Conservation (phyloP, 2,888 invertebrate genomes). For the Drosophila nr. medialis region DNA sequence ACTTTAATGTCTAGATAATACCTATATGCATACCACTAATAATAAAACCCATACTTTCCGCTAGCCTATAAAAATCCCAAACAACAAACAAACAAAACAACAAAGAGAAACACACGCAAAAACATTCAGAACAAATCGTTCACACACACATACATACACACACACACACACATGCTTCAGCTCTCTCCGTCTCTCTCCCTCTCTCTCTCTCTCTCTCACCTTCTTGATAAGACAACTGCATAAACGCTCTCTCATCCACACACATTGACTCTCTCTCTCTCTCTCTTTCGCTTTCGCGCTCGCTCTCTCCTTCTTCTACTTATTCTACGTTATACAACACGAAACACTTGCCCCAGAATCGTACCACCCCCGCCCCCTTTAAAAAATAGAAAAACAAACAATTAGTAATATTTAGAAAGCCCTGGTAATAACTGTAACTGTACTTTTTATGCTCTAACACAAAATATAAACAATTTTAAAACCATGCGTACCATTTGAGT, state of each 20-base stretch:
- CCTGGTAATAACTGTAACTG: slow-evolving; percentile 53
- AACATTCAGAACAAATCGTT: slow-evolving; percentile 24
- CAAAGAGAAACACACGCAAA: slow-evolving; percentile 19
- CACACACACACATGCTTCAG: slow-evolving; percentile 15
- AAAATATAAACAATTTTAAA: slow-evolving; percentile 8
- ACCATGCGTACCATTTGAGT: slow-evolving; percentile 60
- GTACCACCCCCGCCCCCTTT: slow-evolving; percentile 18
- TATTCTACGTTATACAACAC: slow-evolving; percentile 38
- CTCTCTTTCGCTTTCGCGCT: slow-evolving; percentile 23
- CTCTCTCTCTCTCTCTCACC: neutral
- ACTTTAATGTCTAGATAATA: slow-evolving; percentile 28
- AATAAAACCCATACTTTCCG: slow-evolving; percentile 2
- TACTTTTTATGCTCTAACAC: slow-evolving; percentile 46
- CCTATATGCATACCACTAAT: slow-evolving; percentile 16
- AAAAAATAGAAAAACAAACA: slow-evolving; percentile 6
- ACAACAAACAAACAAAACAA: slow-evolving; percentile 10
- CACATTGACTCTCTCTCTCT: slow-evolving; percentile 8
- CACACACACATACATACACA: slow-evolving; percentile 15
- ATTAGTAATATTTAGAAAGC: slow-evolving; percentile 19
- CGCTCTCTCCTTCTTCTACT: slow-evolving; percentile 30
- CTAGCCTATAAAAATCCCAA: slow-evolving; percentile 8
- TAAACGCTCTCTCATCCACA: neutral
- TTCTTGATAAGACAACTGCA: slow-evolving; percentile 7
- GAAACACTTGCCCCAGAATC: slow-evolving; percentile 30
- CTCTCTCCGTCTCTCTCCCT: slow-evolving; percentile 1